Base-by-base conservation (phyloP, 2,797 vertebrate genomes). In the Acanthopagrus latus region DNA sequence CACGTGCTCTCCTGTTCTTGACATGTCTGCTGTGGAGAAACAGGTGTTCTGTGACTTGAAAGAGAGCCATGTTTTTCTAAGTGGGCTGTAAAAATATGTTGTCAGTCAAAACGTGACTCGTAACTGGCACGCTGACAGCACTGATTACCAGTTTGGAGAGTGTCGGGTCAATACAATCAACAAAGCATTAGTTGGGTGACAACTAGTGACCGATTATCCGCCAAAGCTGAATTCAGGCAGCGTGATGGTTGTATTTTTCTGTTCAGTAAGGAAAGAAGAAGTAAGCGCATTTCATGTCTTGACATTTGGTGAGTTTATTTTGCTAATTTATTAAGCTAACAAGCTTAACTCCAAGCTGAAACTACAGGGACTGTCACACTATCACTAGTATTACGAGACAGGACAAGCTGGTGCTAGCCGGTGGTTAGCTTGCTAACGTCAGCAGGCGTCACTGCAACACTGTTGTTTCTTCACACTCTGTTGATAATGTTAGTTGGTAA, bases 21-120 rank as follows among this genome's bases (percentile, higher is more conserved):
- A 69, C 59, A 71, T 8, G 33, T 77, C 51, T n/a, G 55, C 44
- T 50, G 50, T 7, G 18, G 44, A 78, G 62, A 86, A 91, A 77
- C 84, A 89, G 90, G 27, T 90, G 88, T 83, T 80, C 65, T 59
- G 17, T 60, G 78, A 55, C 73, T 59, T 48, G 10, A 84, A 81
- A 50, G 46, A 44, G 62, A 56, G 8, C 44, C 27, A 76, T 76
- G 76, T 50, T 38, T 64, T 33, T 65, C 60, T 76, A 74, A 80
- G 80, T 14, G 18, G 76, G n/a, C 41, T 66, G 70, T 74, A 16
- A 78, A 85, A 75, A 74, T 46, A 65, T 77, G 62, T 33, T 10
- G 21, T 74, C 73, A 72, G 60, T 71, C 43, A 44, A 70, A 81
- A 80, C 74, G 38, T 20, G 75, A 83, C 44, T 52, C 7, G 77